Percentiles rank a stretch among this genome's conserved stretches.
Conservation (phyloP, 1,140 invertebrate genomes). For the Scaptomyza pallida region DNA sequence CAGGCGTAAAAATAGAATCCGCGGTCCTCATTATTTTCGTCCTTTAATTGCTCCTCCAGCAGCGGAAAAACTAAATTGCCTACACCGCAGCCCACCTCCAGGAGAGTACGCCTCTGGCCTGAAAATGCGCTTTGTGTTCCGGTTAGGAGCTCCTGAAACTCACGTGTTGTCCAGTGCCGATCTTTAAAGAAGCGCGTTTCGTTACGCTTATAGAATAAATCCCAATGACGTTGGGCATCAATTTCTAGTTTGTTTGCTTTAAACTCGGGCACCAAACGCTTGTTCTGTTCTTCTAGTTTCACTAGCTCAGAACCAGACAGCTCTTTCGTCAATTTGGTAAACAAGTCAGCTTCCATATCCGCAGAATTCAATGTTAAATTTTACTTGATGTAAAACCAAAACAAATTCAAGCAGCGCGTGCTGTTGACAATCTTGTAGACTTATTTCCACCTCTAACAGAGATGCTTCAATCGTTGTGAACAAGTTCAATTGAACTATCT, state of each 20-base stretch:
- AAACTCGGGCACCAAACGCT: constrained; percentile 89
- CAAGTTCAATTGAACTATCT: too few species aligned
- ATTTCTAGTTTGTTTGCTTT: constrained; percentile 93
- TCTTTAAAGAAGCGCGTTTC: constrained; percentile 97
- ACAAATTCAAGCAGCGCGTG: background rate
- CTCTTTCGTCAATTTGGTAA: constrained; percentile 58
- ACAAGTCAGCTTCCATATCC: constrained; percentile 47
- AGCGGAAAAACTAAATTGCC: constrained; percentile 98
- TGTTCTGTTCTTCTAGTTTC: constrained; percentile 88
- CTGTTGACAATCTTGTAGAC: background rate
- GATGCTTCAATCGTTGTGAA: too few species aligned
- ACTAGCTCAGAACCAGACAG: constrained; percentile 87
- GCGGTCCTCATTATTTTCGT: constrained; percentile 51
- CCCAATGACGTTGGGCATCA: constrained; percentile 97
- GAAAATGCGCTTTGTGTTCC: background rate
- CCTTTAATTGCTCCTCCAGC: constrained; percentile 89
- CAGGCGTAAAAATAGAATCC: constrained; percentile 93
- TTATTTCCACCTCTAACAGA: too few species aligned
- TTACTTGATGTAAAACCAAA: background rate
- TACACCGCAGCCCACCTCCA: constrained; percentile 98
- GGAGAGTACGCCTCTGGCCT: constrained; percentile 85
- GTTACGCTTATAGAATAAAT: constrained; percentile 98
- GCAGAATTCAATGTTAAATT: background rate
- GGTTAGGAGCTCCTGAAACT: constrained; percentile 94
- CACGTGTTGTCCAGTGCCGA: constrained; percentile 97